Conservation (phyloP, 1,140 invertebrate species). For the Diuraphis noxia region DNA sequence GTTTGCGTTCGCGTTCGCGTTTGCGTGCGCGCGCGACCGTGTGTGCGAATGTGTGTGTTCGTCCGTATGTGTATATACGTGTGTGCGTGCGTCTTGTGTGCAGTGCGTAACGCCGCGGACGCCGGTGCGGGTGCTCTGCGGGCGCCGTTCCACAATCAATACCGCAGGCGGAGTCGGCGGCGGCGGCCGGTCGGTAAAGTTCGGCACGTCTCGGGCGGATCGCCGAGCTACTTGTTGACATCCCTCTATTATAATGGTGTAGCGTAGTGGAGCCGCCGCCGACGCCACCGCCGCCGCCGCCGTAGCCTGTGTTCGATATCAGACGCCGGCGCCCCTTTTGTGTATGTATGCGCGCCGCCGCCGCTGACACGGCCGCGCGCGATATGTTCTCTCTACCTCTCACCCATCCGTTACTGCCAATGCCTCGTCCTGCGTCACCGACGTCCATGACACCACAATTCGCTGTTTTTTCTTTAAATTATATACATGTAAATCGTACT, state of each 20-base stretch:
- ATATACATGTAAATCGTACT: conserved; percentile 3
- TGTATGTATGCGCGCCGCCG: not conserved
- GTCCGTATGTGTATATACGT: not conserved
- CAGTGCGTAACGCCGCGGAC: conserved; percentile 51
- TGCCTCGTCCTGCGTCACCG: not conserved
- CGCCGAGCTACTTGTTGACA: conserved; percentile 48
- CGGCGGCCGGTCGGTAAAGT: conserved; percentile 29
- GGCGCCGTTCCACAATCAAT: conserved; percentile 49
- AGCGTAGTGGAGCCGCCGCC: not conserved
- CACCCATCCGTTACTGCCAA: not conserved
- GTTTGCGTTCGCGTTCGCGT: not conserved
- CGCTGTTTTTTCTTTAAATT: not conserved
- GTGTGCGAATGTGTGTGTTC: not conserved
- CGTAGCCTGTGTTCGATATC: conserved; percentile 1
- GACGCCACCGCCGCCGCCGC: conserved; percentile 40
- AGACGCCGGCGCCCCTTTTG: conserved; percentile 45
- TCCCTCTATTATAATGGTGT: conserved; percentile 1
- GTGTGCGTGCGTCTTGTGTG: not conserved
- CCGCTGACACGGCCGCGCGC: not conserved
- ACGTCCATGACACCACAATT: not conserved
- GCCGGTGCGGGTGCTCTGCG: conserved; percentile 49
- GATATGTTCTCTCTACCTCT: not conserved
- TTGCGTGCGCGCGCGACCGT: not conserved
- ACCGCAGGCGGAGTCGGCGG: conserved; percentile 11
- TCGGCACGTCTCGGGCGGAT: not conserved